Conservation (phyloP, 2,888 invertebrate species). For the Malthinus flaveolus region DNA sequence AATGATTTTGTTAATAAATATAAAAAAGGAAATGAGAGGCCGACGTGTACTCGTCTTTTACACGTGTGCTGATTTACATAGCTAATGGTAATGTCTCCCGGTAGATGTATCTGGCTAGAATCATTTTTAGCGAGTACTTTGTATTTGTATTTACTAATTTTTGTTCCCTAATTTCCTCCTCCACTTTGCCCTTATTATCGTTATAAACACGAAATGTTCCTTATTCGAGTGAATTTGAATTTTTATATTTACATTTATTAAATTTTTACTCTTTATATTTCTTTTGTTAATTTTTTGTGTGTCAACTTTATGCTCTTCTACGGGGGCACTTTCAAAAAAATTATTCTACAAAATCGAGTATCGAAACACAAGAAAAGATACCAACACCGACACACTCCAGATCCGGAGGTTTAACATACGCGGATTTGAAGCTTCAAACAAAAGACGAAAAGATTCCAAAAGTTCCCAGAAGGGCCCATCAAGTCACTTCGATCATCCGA, state of each 20-base stretch:
- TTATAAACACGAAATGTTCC: slow-evolving; percentile 12
- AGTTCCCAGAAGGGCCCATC: no score
- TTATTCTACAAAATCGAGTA: no score
- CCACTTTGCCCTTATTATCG: slow-evolving; percentile 16
- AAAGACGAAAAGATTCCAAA: no score
- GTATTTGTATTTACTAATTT: slow-evolving; percentile 50
- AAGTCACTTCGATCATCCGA: no score
- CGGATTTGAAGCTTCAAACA: no score
- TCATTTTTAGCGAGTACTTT: slow-evolving; percentile 48
- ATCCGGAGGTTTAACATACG: no score
- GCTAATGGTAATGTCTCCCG: slow-evolving; percentile 49
- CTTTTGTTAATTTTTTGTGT: no score
- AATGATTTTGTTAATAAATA: neutral
- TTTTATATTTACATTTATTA: slow-evolving; percentile 1
- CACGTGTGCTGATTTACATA: slow-evolving; percentile 41
- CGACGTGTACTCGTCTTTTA: slow-evolving; percentile 16
- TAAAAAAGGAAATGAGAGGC: slow-evolving; percentile 9
- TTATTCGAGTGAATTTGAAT: neutral
- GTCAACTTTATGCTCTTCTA: no score
- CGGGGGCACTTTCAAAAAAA: no score
- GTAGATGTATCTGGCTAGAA: slow-evolving; percentile 47
- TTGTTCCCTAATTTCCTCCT: slow-evolving; percentile 37
- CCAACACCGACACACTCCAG: no score
- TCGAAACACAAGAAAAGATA: no score
- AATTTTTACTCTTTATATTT: neutral